These are phyloP conservation scores for Thalassoma bifasciatum DNA, from an alignment of 2,113 vertebrate genomes.

Conservation along the genomic window DNA sequence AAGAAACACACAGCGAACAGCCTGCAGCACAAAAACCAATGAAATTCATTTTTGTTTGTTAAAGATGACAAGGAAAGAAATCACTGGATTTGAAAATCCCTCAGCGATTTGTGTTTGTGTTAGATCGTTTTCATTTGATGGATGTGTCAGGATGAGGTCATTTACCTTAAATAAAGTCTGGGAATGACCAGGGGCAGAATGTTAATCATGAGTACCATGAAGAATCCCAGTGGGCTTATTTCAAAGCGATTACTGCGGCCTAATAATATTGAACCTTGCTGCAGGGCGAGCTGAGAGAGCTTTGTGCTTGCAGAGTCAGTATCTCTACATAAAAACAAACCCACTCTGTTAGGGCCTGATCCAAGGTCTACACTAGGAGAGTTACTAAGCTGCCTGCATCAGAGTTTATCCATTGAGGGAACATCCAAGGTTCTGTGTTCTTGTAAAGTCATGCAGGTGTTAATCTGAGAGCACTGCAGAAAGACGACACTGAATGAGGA, in stretches of 20 bases:
- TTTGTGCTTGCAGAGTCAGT: constrained; percentile 6
- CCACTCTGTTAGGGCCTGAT: background rate
- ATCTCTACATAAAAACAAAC: constrained; percentile 4
- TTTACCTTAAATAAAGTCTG: constrained; percentile 19
- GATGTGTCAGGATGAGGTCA: background rate
- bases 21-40: background rate
- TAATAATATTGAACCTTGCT: constrained; percentile 27
- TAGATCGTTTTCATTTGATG: constrained; percentile 6
- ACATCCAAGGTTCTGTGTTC: background rate
- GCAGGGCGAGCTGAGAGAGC: constrained; percentile 14
- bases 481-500: no score
- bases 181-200: constrained; percentile 2
- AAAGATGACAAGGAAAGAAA: background rate
- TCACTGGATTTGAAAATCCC: background rate
- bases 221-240: constrained; percentile 16
- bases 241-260: constrained; percentile 21
- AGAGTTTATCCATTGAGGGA: background rate
- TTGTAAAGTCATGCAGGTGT: background rate
- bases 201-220: constrained; percentile 20
- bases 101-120: background rate
- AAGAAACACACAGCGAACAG: background rate
- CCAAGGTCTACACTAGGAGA: background rate
- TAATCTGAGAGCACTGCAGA: no score
- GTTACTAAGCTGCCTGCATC: background rate
- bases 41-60: background rate